Evolutionary conservation across 2,888 invertebrate genomes (phyloP).

Genomic region (Priapulus caudatus): DNA sequence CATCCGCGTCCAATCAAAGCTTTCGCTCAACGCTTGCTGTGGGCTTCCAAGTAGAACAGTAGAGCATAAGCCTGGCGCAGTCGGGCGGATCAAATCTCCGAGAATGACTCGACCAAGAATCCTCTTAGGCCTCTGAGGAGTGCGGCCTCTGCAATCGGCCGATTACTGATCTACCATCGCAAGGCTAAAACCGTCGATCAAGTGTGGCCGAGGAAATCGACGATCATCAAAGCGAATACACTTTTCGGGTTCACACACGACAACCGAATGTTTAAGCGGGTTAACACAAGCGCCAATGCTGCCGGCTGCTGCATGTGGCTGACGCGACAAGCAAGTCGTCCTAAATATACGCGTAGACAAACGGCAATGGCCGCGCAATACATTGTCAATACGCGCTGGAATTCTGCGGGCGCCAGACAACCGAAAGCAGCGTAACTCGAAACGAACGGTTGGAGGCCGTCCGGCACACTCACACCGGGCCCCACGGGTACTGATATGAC

Average conservation of each 20-base stretch:
- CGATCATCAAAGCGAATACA: conserved; percentile 16
- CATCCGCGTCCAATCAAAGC: no score
- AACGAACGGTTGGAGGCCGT: no score
- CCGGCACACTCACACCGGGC: no score
- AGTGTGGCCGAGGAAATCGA: conserved; percentile 19
- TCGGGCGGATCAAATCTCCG: conserved; percentile 16
- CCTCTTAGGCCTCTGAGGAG: conserved; percentile 11
- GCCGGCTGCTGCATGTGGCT: conserved; percentile 9
- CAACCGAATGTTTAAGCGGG: conserved; percentile 11
- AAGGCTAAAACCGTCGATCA: conserved; percentile 13
- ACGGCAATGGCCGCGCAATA: not conserved
- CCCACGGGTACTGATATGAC: no score
- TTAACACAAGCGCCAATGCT: conserved; percentile 15
- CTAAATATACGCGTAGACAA: not conserved
- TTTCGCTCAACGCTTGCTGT: no score
- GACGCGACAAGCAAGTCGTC: conserved; percentile 21
- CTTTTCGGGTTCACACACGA: conserved; percentile 16
- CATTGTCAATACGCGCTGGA: no score
- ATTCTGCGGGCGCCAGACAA: no score
- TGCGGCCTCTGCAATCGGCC: conserved; percentile 4
- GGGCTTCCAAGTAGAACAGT: no score
- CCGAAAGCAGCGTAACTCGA: no score
- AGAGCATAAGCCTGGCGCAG: conserved; percentile 5
- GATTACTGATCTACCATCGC: conserved; percentile 14
- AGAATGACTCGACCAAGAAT: conserved; percentile 20